These are phyloP conservation scores for Sericinus montela DNA, from an alignment of 2,888 invertebrate species.

Conservation along the genomic window DNA sequence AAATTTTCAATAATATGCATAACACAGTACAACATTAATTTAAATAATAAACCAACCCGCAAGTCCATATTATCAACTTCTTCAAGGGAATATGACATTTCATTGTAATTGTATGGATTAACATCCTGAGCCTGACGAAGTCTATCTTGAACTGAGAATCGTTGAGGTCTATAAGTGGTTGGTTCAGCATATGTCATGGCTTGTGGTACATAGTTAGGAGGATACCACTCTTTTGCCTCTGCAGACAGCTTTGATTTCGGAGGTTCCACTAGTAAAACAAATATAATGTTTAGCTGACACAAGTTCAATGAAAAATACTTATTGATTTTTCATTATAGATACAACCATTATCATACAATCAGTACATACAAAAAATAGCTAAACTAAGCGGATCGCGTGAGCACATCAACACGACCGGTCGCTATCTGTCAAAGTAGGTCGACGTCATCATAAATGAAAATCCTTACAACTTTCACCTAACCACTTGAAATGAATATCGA, in stretches of 20 bases:
- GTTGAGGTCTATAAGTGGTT: conserved; percentile 50
- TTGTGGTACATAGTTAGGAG: conserved; percentile 70
- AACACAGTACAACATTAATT: neutral
- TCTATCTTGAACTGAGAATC: conserved; percentile 69
- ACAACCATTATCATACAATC: neutral
- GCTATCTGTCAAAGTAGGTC: conserved; percentile 51
- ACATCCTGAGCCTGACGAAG: conserved; percentile 70
- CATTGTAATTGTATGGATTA: conserved; percentile 60
- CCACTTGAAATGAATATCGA: conserved; percentile 39
- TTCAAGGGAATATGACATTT: conserved; percentile 64
- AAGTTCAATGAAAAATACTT: neutral
- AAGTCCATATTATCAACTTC: conserved; percentile 65
- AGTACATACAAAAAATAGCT: neutral
- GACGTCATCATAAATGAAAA: conserved; percentile 72
- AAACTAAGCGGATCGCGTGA: too few species aligned
- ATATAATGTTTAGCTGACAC: conserved; percentile 12
- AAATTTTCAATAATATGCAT: neutral
- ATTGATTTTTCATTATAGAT: neutral
- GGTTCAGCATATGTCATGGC: conserved; percentile 51
- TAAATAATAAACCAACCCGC: conserved; percentile 41
- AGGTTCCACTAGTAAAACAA: conserved; percentile 44
- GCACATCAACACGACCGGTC: conserved; percentile 30
- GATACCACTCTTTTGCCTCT: conserved; percentile 81
- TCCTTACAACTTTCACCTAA: conserved; percentile 66
- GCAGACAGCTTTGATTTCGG: conserved; percentile 73